Percentiles rank a stretch among this genome's conserved stretches.
Evolutionary conservation across 2,797 vertebrate species (phyloP).

Genomic region (Parauchenoglanis ngamensis): DNA sequence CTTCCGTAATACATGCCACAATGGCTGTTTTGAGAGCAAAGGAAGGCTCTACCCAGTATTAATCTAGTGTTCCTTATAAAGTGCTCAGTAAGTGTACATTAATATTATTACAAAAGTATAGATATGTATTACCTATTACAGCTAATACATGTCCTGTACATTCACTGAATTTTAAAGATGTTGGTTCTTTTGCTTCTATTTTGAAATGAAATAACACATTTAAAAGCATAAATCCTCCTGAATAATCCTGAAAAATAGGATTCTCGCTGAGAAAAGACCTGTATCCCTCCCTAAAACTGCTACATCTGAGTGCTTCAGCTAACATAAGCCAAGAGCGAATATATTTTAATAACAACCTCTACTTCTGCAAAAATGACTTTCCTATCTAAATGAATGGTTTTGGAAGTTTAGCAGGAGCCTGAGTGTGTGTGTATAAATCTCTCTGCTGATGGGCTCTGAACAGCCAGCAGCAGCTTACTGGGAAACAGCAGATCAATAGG

Average conservation of each 20-base stretch:
- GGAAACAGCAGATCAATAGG: slow-evolving; percentile 46
- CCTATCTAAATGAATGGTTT: slow-evolving; percentile 19
- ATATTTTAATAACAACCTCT: slow-evolving; percentile 33
- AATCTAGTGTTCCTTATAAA: background rate
- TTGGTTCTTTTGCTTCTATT: background rate
- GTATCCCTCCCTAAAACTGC: background rate
- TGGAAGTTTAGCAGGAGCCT: slow-evolving; percentile 14
- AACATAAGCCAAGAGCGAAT: slow-evolving; percentile 13
- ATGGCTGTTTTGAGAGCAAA: no score
- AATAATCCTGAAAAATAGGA: background rate
- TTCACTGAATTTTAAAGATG: background rate
- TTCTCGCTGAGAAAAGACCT: slow-evolving; percentile 8
- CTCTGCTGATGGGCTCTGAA: slow-evolving; percentile 7
- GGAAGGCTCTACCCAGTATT: background rate
- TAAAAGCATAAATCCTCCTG: background rate
- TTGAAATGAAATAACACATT: background rate
- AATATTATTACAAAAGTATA: background rate
- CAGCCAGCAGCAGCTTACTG: slow-evolving; percentile 31
- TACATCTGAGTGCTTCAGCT: background rate
- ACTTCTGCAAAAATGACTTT: slow-evolving; percentile 26
- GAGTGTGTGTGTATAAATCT: slow-evolving; percentile 34
- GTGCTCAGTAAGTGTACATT: background rate
- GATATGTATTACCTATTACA: background rate
- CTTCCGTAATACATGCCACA: no score
- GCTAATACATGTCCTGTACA: background rate